These are phyloP conservation scores for Gymnoscopelus braueri DNA, from an alignment of 2,797 vertebrate genomes.

Conservation along the genomic window DNA sequence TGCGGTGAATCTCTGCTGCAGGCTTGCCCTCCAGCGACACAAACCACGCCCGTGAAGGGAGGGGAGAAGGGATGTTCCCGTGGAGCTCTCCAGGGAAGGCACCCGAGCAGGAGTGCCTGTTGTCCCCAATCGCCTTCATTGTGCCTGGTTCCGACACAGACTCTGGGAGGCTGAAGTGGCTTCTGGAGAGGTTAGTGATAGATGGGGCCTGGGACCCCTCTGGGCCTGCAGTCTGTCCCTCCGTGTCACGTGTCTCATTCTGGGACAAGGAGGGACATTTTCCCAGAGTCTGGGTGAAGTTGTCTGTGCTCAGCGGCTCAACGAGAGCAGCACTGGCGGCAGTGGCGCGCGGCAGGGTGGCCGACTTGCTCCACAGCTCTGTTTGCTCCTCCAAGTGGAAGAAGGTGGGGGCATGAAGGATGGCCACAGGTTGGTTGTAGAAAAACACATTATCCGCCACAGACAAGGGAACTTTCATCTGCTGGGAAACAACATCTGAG, in stretches of 20 bases:
- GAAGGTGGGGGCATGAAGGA: slow-evolving; percentile 85
- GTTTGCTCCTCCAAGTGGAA: slow-evolving; percentile 83
- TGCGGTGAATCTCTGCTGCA: slow-evolving; percentile 88
- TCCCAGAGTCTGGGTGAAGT: slow-evolving; percentile 78
- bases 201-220: slow-evolving; percentile 70
- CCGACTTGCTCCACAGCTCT: slow-evolving; percentile 75
- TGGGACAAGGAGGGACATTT: slow-evolving; percentile 73
- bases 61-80: slow-evolving; percentile 82
- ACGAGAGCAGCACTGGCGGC: slow-evolving; percentile 68
- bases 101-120: slow-evolving; percentile 61
- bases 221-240: slow-evolving; percentile 64
- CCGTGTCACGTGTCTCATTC: slow-evolving; percentile 63
- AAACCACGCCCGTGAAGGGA: slow-evolving; percentile 92
- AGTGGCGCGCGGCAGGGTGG: slow-evolving; percentile 85
- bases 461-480: slow-evolving; percentile 68
- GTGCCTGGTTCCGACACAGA: slow-evolving; percentile 90
- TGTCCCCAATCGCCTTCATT: slow-evolving; percentile 82
- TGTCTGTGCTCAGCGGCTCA: slow-evolving; percentile 75
- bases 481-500: slow-evolving; percentile 62
- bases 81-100: slow-evolving; percentile 82
- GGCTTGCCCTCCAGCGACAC: slow-evolving; percentile 93
- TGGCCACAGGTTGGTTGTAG: slow-evolving; percentile 87
- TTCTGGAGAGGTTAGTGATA: slow-evolving; percentile 72
- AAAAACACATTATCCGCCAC: slow-evolving; percentile 80
- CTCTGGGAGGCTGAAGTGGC: slow-evolving; percentile 83